Evolutionary conservation across 2,797 vertebrate genomes (phyloP), one percentile per base, ranked within the genome.

Genomic region (Characodon lateralis): DNA sequence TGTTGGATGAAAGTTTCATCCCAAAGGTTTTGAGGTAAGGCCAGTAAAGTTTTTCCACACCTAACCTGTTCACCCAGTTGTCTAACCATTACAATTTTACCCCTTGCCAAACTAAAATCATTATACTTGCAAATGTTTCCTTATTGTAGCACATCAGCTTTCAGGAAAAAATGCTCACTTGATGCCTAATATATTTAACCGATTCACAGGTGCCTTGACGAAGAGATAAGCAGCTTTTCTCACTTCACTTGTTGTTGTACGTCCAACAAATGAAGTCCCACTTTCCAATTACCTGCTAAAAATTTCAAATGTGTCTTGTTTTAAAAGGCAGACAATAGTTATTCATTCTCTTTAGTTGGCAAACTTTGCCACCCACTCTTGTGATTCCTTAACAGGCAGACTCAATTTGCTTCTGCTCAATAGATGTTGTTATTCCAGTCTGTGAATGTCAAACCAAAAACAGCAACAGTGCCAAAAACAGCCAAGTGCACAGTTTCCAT

Each of bases 341-440:
- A 55, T 63, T 71, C 41, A 85, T 85, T 82, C 28, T 28, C 35
- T 81, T 51, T 5, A 18, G 50, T 16, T 51, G 16, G 9, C 53
- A 4, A 71, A 16, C 71, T n/a, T 41, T 8, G 0, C 66, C 71
- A 35, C 71, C 63, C 41, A 75, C 24, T 59, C 22, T 35, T 10
- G 61, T 71, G 69, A 58, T 74, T 16, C 5, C 72, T 82, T 28
- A 28, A 79, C 78, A 48, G 31, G 14, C 24, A 39, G 83, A 83
- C 78, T 75, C 76, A 89, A 89, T 71, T 18, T 58, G 80, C 77
- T 78, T 71, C 41, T 65, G 55, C 31, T 78, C 81, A 78, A 66
- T 72, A 66, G 2, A 55, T 78, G 79, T 85, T 79, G n/a, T 24
- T n/a, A 9, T 58, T n/a, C 22, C 24, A 58, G 55, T 56, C 55